Evolutionary conservation across 2,797 vertebrate species (phyloP), one percentile per base, ranked within the genome.

Genomic region (Cryptoprocta ferox): DNA sequence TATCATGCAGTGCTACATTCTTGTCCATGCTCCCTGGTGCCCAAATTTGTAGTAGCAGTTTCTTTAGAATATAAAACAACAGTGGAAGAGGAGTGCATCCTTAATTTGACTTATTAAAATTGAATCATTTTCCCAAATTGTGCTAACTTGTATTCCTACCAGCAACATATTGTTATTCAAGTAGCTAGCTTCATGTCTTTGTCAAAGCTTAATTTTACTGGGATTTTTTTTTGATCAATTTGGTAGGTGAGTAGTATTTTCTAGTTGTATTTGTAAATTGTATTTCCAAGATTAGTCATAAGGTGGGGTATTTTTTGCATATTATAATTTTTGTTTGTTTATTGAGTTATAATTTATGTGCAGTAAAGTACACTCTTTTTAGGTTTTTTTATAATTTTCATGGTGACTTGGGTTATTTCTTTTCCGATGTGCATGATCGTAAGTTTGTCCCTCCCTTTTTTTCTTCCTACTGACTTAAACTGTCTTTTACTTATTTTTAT

Each of bases 161-260:
- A 32, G 18, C 12, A 90, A 8, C 13, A 19, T 89, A 71, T 1
- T 30, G 18, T 14, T 92, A 56, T 65, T 30, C n/a, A 35, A 53
- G 8, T 28, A 90, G 35, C 28, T 28, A 90, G 35, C 28, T 73
- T 39, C 66, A 32, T 66, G n/a, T 59, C n/a, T 82, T 85, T 59
- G 19, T 66, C 28, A 94, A 87, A 73, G 18, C 2, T 66, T 92
- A 68, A 48, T 59, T 78, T 86, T 71, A 65, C 53, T 82, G 42
- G 56, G 53, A 80, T 66, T 90, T 90, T 92, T 76, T 89, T 76
- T 89, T 90, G 76, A 7, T 32, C 10, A 53, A n/a, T 87, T 83
- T 79, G 59, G 10, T 73, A 82, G 59, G 39, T 79, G 24, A 63
- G 21, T 76, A 56, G 28, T 82, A 30, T 73, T 97, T 95, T 84